phyloP scores from a whole-genome alignment of 2,888 invertebrate species.

The Aquatica leii region DNA sequence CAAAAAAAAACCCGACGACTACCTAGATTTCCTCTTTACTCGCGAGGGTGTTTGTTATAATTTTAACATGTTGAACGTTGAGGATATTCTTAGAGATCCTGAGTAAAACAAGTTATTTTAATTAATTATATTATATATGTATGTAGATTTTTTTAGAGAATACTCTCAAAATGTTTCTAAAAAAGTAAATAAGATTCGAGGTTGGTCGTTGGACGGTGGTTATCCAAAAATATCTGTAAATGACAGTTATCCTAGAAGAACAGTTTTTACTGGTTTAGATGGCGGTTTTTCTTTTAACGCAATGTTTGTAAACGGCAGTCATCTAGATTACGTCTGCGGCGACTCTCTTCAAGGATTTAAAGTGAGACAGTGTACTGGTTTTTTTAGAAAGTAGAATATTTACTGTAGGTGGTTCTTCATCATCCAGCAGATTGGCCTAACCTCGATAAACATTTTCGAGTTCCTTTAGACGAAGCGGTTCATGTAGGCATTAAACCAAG shows the following conservation, averaged over 20 bases:
- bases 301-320: slow-evolving; percentile 46
- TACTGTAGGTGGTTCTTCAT: slow-evolving; percentile 71
- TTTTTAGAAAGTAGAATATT: too few species aligned
- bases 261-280: slow-evolving; percentile 52
- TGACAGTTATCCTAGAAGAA: slow-evolving; percentile 67
- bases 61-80: slow-evolving; percentile 3
- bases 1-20: neutral
- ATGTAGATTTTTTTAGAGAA: neutral
- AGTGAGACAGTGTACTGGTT: too few species aligned
- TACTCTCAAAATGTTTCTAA: neutral
- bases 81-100: slow-evolving; percentile 58
- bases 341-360: slow-evolving; percentile 20
- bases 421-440: slow-evolving; percentile 73
- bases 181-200: neutral
- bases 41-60: slow-evolving; percentile 4
- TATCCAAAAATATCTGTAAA: neutral
- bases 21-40: neutral
- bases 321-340: slow-evolving; percentile 11
- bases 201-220: slow-evolving; percentile 5
- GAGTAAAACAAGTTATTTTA: neutral
- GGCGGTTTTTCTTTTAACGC: slow-evolving; percentile 62
- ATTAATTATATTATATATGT: neutral
- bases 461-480: slow-evolving; percentile 72
- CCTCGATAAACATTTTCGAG: slow-evolving; percentile 72
- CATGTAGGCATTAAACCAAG: slow-evolving; percentile 74